Base-by-base conservation (phyloP, 2,888 invertebrate genomes). In the Coleophora flavipennella region DNA sequence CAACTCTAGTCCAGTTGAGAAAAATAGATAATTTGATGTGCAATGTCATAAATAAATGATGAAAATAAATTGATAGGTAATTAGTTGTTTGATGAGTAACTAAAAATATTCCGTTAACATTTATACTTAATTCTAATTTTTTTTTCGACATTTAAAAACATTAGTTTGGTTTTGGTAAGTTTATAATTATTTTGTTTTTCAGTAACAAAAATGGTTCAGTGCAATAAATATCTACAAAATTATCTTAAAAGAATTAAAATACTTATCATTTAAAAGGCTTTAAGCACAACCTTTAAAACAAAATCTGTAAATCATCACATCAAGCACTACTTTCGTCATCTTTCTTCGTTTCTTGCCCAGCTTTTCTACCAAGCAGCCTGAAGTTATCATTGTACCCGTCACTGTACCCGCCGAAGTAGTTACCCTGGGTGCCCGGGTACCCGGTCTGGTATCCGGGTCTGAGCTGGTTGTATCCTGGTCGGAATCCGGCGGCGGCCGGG, bases 341-440 rank as follows among this genome's bases (percentile, higher is more conserved):
- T 27, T 62, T 62, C 36, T 70, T 70, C 36, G 72, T 70, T 4
- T 63, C 51, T 26, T 75, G 78, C 0, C 61, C 66, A 1, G 51
- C 70, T 55, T 76, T 80, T 28, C 76, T 66, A 1, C 70, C 71
- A 1, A 76, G 44, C 0, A 59, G 56, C 39, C 71, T 67, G 45
- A 67, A 67, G 51, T 67, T 72, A 40, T 74, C 76, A 35, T 59
- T 66, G 41, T 70, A 71, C 2, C 68, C 65, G 33, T 76, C 73
- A 8, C 63, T 65, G 42, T 60, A 69, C 3, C 70, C 72, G 4
- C 74, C 69, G 46, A 65, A 65, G 59, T 69, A 78, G 45, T 67
- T 73, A 12, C 69, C 73, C 6, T 57, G 53, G 45, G 53, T 55
- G 38, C 63, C 60, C 2, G 61, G 49, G 43, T 65, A 59, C 3